Evolutionary conservation across 2,797 vertebrate genomes (phyloP).

Genomic region (Moxostoma hubbsi): DNA sequence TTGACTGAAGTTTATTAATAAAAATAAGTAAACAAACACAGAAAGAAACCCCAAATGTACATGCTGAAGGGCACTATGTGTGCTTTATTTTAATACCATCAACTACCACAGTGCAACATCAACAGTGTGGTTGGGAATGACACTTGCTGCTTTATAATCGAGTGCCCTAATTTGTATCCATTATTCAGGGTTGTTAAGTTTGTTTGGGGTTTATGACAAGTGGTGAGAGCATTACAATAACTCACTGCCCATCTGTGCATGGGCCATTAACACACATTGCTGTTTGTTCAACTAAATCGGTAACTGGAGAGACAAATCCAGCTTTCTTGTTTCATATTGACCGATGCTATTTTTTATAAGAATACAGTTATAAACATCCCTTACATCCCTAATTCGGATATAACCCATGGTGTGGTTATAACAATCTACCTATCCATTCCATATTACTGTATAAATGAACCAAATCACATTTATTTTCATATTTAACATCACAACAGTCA

Average conservation of each 20-base stretch:
- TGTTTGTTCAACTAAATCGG: slow-evolving; percentile 33
- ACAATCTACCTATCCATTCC: slow-evolving; percentile 1
- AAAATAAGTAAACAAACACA: neutral
- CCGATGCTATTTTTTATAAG: slow-evolving; percentile 1
- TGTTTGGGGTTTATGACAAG: slow-evolving; percentile 46
- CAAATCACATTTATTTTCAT: too few species aligned
- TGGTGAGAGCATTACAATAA: slow-evolving; percentile 39
- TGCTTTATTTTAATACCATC: slow-evolving; percentile 61
- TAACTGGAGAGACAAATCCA: slow-evolving; percentile 16
- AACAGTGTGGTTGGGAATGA: slow-evolving; percentile 41
- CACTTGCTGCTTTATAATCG: slow-evolving; percentile 29
- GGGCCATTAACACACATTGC: slow-evolving; percentile 22
- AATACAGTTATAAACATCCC: slow-evolving; percentile 1
- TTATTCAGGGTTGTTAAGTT: slow-evolving; percentile 40
- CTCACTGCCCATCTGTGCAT: slow-evolving; percentile 22
- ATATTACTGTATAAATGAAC: too few species aligned
- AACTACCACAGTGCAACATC: slow-evolving; percentile 63
- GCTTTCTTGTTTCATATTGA: neutral
- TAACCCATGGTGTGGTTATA: slow-evolving; percentile 19
- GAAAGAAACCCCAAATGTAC: slow-evolving; percentile 21
- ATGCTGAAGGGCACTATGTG: slow-evolving; percentile 12
- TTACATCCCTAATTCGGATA: too few species aligned
- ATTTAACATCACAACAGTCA: too few species aligned
- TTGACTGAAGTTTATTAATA: neutral
- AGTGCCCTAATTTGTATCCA: slow-evolving; percentile 47